Base-by-base conservation (phyloP, 2,113 vertebrate genomes). In the Dasypus novemcinctus region DNA sequence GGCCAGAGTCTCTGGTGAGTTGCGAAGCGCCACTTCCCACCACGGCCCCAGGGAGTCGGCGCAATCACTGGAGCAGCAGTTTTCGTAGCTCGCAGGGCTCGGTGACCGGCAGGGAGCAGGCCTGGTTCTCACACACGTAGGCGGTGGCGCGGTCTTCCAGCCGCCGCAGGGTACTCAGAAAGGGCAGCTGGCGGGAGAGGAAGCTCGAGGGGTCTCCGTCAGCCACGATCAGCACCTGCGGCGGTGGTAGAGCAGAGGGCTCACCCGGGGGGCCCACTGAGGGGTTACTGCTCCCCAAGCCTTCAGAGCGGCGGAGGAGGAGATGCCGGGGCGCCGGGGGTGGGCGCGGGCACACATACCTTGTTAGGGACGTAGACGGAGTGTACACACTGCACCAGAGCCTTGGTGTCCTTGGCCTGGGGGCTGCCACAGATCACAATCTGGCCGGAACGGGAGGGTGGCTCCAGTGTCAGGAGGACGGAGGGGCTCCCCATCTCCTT, bases 341-440 rank as follows among this genome's bases (percentile, higher is more conserved):
- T 61, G 29, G 17, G 33, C 27, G 2, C 3, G 14, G 84, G 57
- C 21, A 8, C 79, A 5, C 3, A 80, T 97, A 99, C 99, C 99
- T 99, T 99, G 96, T 99, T 98, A 10, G 99, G 99, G 68, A 99
- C 92, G 94, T 99, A 99, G 84, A 99, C 75, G 0, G 99, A 98
- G 96, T 95, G 98, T 92, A 99, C 98, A 0, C 98, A 98, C 85
- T 96, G 98, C 66, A 99, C 93, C 94, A 99, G 98, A 86, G 98
- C 98, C 38, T 97, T 97, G 3, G 99, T 99, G 97, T 99, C 99
- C 31, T 98, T 98, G 84, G 98, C 98, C 84, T 98, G 98, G n/a
- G 98, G 98, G 93, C 99, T 98, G 49, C 99, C 99, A 88, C 99
- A 99, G 98, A 99, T 98, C 95, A 99, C 97, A 0, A 99, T 99